These are phyloP conservation scores for Spodoptera picta DNA, from an alignment of 2,888 invertebrate species.

Conservation along the genomic window DNA sequence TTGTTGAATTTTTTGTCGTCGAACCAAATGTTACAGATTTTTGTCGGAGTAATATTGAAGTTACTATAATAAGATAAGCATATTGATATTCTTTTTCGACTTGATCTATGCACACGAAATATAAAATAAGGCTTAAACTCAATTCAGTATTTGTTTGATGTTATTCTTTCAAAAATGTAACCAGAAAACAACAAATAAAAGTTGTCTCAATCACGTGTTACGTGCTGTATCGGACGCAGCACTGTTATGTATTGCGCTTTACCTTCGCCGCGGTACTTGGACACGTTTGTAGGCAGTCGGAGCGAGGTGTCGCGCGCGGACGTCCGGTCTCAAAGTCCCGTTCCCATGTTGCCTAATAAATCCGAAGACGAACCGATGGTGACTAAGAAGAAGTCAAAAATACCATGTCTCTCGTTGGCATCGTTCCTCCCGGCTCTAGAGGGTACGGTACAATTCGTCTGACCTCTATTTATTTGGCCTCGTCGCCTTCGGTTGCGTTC, in stretches of 20 bases:
- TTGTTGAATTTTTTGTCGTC: too few species aligned
- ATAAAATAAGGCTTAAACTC: background rate
- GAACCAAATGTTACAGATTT: background rate
- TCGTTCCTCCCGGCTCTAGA: conserved; percentile 85
- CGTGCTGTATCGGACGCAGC: conserved; percentile 58
- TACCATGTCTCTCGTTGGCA: conserved; percentile 85
- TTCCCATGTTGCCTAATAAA: conserved; percentile 82
- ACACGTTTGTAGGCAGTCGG: conserved; percentile 80
- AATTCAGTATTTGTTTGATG: conserved; percentile 21
- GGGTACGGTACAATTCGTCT: conserved; percentile 77
- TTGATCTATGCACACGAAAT: background rate
- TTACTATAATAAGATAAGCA: too few species aligned
- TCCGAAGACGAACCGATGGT: conserved; percentile 83
- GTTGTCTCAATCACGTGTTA: conserved; percentile 47
- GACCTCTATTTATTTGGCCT: conserved; percentile 83
- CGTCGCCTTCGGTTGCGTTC: conserved; percentile 83
- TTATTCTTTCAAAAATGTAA: conserved; percentile 11
- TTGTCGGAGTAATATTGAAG: too few species aligned
- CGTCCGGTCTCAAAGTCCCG: conserved; percentile 74
- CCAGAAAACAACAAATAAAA: conserved; percentile 23
- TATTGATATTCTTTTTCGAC: too few species aligned
- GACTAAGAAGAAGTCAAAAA: conserved; percentile 86
- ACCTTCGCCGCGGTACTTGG: conserved; percentile 77
- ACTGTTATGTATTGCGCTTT: conserved; percentile 74
- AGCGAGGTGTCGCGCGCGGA: conserved; percentile 80